These are phyloP conservation scores for Solenopsis invicta DNA, from an alignment of 1,140 invertebrate species.

Conservation along the genomic window DNA sequence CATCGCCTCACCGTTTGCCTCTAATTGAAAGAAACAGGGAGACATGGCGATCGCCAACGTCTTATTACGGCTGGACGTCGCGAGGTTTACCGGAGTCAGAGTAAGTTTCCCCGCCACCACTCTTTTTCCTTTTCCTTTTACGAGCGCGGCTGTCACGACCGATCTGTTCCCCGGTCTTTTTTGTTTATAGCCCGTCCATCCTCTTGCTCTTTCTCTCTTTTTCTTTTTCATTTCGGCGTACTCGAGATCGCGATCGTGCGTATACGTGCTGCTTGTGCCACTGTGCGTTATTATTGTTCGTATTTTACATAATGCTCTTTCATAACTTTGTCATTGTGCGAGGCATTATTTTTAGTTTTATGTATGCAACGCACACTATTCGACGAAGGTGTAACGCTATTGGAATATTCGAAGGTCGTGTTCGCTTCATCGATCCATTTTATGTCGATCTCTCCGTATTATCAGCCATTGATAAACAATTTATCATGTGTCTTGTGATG, in stretches of 20 bases:
- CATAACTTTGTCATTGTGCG: constrained; percentile 61
- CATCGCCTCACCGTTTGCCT: neutral
- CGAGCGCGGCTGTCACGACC: neutral
- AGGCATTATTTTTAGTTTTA: constrained; percentile 55
- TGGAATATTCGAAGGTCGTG: neutral
- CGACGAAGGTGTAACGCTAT: neutral
- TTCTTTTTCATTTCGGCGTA: neutral
- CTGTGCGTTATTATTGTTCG: constrained; percentile 14
- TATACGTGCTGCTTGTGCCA: neutral
- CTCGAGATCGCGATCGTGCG: neutral
- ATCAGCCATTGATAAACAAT: neutral
- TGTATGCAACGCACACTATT: neutral
- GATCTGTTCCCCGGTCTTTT: neutral
- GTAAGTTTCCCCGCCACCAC: constrained; percentile 74
- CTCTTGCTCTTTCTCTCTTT: neutral
- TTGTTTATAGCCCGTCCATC: constrained; percentile 44
- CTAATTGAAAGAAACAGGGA: neutral
- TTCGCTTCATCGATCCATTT: neutral
- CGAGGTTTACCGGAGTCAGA: constrained; percentile 77
- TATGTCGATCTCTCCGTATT: neutral
- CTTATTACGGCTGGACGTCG: constrained; percentile 75
- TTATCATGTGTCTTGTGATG: neutral
- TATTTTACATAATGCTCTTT: constrained; percentile 58
- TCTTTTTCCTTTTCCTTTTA: constrained; percentile 44
- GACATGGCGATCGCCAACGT: constrained; percentile 80